Evolutionary conservation across 2,888 invertebrate species (phyloP).

Genomic region (Lymantria monacha): DNA sequence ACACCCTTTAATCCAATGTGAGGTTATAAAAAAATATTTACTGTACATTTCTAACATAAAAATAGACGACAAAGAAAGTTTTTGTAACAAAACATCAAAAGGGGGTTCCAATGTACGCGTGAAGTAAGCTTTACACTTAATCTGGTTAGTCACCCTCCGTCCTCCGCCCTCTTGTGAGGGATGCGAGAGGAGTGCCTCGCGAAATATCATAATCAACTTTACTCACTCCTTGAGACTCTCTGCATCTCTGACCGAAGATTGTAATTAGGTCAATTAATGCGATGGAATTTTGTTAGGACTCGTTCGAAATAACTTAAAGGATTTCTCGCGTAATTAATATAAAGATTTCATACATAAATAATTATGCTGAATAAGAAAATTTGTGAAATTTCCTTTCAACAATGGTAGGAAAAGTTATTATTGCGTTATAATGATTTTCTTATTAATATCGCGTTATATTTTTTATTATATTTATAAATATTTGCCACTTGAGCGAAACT

Average conservation of each 20-base stretch:
- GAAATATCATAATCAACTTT: slow-evolving; percentile 30
- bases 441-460: no score
- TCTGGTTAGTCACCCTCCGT: slow-evolving; percentile 20
- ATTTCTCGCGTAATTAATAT: background rate
- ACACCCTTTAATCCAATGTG: no score
- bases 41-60: background rate
- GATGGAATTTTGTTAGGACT: background rate
- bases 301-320: background rate
- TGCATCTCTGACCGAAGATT: background rate
- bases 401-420: no score
- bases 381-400: no score
- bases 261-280: slow-evolving; percentile 13
- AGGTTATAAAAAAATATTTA: background rate
- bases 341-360: background rate
- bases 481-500: no score
- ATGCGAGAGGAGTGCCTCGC: slow-evolving; percentile 20
- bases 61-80: slow-evolving; percentile 1
- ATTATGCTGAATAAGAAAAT: no score
- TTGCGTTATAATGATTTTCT: no score
- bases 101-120: slow-evolving; percentile 16
- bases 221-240: background rate
- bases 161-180: slow-evolving; percentile 14
- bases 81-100: slow-evolving; percentile 8
- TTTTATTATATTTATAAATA: no score
- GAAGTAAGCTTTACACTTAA: slow-evolving; percentile 29